phyloP scores from a whole-genome alignment of 2,113 vertebrate species.

The Tetrax tetrax region DNA sequence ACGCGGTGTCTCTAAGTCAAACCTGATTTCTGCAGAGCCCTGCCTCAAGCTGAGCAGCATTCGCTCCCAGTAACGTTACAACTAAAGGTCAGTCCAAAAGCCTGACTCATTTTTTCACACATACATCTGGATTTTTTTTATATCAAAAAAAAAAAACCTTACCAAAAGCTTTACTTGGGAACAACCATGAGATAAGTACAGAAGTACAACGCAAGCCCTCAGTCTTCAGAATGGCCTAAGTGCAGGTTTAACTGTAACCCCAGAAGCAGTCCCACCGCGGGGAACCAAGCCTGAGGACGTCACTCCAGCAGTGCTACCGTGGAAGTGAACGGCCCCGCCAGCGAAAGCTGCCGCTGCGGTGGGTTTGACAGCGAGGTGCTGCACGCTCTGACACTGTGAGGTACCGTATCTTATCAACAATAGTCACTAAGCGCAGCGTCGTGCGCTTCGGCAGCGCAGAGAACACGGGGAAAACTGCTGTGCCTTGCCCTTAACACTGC shows the following conservation, averaged over 20 bases:
- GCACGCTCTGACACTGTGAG: background rate
- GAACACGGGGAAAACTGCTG: background rate
- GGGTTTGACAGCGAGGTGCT: background rate
- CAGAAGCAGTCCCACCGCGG: background rate
- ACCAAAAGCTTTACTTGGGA: background rate
- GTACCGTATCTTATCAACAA: rapidly evolving
- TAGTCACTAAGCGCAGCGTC: background rate
- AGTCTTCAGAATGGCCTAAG: background rate
- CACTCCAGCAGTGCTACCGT: background rate
- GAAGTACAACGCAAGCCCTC: background rate
- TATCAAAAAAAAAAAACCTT: background rate
- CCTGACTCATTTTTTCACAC: background rate
- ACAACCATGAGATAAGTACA: background rate
- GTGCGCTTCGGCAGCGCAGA: background rate
- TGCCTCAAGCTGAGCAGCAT: background rate
- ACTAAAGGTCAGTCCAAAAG: background rate
- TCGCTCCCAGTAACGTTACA: background rate
- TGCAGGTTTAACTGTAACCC: background rate
- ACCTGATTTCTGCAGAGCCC: background rate
- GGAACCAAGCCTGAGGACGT: background rate
- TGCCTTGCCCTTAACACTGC: background rate
- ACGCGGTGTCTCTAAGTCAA: background rate
- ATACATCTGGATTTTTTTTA: too few relatives aligned
- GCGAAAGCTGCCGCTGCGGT: background rate
- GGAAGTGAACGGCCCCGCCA: background rate